Percentiles rank a stretch among this genome's conserved stretches.
Evolutionary conservation across 2,797 vertebrate species (phyloP).

Genomic region (Tragelaphus eurycerus): DNA sequence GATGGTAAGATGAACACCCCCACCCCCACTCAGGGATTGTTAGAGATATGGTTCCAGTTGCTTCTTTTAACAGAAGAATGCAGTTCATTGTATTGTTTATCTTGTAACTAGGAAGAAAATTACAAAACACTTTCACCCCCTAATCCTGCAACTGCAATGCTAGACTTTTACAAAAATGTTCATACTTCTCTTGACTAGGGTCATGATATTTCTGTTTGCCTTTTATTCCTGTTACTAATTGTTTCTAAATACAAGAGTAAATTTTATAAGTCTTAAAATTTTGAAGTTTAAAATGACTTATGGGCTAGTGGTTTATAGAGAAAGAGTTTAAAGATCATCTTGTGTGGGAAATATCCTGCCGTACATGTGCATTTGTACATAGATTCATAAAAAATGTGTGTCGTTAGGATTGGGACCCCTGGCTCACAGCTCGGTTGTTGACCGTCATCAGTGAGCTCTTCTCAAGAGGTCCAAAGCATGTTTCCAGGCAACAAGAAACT

Average conservation of each 20-base stretch:
- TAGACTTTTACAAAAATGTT: not conserved
- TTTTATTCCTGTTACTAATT: not conserved
- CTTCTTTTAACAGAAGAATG: not conserved
- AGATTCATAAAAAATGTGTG: not conserved
- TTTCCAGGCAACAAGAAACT: not conserved
- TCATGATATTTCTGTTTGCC: not conserved
- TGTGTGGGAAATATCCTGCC: not conserved
- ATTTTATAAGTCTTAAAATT: not conserved
- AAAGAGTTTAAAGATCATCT: not conserved
- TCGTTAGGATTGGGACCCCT: not conserved
- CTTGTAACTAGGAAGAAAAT: not conserved
- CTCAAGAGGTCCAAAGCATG: not conserved
- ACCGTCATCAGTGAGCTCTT: not conserved
- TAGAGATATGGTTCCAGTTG: not conserved
- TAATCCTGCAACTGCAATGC: not conserved
- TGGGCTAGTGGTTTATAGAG: not conserved
- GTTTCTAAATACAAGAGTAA: not conserved
- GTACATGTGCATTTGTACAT: not conserved
- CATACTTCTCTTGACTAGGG: not conserved
- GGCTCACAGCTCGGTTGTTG: not conserved
- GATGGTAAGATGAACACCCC: not conserved
- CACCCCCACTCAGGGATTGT: fast-evolving
- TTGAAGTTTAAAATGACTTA: not conserved
- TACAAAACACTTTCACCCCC: not conserved
- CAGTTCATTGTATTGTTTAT: not conserved